These are phyloP conservation scores for Malacoctenus gilli DNA, from an alignment of 2,797 vertebrate species.

Conservation along the genomic window DNA sequence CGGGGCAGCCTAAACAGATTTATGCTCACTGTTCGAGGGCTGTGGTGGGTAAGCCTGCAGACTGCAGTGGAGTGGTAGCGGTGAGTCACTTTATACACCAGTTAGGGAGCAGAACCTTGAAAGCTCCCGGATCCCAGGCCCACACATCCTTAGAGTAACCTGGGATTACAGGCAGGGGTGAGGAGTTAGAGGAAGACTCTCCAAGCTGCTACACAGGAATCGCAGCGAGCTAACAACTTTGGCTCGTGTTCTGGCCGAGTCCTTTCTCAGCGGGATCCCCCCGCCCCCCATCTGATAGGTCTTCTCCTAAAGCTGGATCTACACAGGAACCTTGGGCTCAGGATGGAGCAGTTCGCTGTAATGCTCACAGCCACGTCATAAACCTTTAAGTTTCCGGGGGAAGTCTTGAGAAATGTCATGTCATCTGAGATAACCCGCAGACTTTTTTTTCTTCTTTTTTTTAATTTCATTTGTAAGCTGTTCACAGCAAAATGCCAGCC, in stretches of 20 bases:
- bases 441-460: conserved; percentile 9
- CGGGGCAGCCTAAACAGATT: conserved; percentile 58
- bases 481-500: conserved; percentile 48
- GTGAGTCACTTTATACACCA: conserved; percentile 62
- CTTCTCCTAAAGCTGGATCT: conserved; percentile 16
- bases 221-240: conserved; percentile 10
- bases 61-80: conserved; percentile 37
- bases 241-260: conserved; percentile 16
- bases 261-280: neutral
- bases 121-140: conserved; percentile 43
- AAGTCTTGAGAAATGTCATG: conserved; percentile 15
- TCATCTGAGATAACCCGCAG: conserved; percentile 14
- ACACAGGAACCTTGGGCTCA: too few relatives aligned
- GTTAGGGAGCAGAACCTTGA: conserved; percentile 51
- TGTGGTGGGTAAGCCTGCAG: conserved; percentile 50
- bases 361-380: neutral
- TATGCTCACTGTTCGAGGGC: conserved; percentile 46
- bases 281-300: neutral
- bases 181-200: conserved; percentile 29
- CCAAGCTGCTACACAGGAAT: conserved; percentile 16
- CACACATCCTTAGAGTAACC: conserved; percentile 51
- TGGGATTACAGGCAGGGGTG: conserved; percentile 44
- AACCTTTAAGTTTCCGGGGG: conserved; percentile 17
- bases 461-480: conserved; percentile 35
- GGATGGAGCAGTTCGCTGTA: too few relatives aligned